phyloP scores from a whole-genome alignment of 2,888 invertebrate genomes.

The Lissonota sp. region DNA sequence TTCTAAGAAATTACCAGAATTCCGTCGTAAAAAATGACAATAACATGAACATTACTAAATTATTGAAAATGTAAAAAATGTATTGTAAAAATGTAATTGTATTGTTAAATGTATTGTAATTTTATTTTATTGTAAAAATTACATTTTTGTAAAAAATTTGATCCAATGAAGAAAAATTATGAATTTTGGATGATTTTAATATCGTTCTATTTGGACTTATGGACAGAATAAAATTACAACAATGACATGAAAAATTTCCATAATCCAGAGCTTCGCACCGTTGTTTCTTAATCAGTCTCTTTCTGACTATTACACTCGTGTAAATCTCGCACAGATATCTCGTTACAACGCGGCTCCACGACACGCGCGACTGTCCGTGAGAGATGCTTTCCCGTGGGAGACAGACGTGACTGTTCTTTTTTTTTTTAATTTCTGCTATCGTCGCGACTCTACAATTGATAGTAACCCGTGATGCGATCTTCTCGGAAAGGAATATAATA shows the following conservation, averaged over 20 bases:
- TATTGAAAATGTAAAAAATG: no score
- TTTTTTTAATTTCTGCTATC: constrained; percentile 5
- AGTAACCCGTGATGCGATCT: constrained; percentile 45
- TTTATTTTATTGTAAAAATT: no score
- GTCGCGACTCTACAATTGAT: constrained; percentile 10
- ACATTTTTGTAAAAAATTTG: no score
- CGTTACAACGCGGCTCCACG: constrained; percentile 27
- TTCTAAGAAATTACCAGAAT: no score
- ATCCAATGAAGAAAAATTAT: no score
- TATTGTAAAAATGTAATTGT: no score
- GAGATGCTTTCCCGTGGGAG: neutral
- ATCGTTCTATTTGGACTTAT: no score
- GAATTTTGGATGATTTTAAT: no score
- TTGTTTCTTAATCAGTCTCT: constrained; percentile 40
- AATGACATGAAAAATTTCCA: neutral
- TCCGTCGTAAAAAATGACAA: no score
- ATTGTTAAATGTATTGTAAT: no score
- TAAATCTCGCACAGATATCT: constrained; percentile 59
- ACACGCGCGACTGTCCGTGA: neutral
- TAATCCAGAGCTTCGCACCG: neutral
- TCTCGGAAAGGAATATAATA: constrained; percentile 33
- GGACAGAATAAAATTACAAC: neutral
- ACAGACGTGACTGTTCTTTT: constrained; percentile 3
- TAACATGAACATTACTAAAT: no score
- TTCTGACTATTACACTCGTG: constrained; percentile 7